A percentile compares a stretch with the other conserved stretches of the same genome.
Conservation (phyloP, 2,797 vertebrate genomes). For the Spinibarbus caldwelli region DNA sequence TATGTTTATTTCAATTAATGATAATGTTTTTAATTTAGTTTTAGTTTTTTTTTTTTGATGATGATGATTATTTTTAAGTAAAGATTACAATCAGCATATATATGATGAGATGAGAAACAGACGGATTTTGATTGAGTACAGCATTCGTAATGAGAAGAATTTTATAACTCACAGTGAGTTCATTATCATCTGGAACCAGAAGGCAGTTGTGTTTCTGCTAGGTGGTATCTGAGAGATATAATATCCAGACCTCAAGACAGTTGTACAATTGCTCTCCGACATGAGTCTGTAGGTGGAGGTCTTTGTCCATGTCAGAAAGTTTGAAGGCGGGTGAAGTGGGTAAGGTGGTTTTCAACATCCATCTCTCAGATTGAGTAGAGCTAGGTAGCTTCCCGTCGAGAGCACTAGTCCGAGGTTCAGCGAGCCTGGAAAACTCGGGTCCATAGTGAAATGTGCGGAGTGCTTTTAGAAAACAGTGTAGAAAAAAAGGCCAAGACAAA, state of each 20-base stretch:
- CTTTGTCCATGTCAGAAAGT: slow-evolving; percentile 1
- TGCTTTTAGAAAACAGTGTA: slow-evolving; percentile 58
- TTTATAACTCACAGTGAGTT: not conserved
- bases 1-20: not conserved
- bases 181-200: not conserved
- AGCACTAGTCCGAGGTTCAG: not conserved
- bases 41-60: too few relatives aligned
- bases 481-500: slow-evolving; percentile 15
- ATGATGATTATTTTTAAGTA: not conserved
- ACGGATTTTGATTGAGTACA: not conserved
- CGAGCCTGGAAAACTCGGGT: not conserved
- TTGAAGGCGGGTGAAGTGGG: not conserved
- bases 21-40: not conserved
- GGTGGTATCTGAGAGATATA: not conserved
- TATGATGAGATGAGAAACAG: not conserved
- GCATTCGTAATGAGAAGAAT: not conserved
- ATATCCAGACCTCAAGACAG: not conserved
- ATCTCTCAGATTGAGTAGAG: slow-evolving; percentile 4
- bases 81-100: not conserved
- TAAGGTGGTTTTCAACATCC: not conserved
- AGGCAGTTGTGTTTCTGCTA: not conserved
- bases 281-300: slow-evolving; percentile 14
- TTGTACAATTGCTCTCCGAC: not conserved
- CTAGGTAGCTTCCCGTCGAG: not conserved
- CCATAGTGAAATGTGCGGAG: slow-evolving; percentile 20